Evolutionary conservation across 2,888 invertebrate genomes (phyloP).

Genomic region (Coelinius sp.): DNA sequence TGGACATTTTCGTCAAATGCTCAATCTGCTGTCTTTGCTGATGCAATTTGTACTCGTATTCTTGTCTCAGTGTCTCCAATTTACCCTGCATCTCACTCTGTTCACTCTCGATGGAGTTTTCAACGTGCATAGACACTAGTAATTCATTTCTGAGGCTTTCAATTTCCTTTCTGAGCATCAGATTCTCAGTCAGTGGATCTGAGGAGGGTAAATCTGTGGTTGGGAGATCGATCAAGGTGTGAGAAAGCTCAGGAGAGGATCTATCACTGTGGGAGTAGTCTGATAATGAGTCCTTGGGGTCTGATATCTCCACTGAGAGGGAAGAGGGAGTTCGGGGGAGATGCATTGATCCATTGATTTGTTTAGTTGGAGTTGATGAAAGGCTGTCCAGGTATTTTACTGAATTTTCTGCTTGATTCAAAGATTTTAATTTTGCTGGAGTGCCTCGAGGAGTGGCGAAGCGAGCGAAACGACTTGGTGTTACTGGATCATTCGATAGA

Average conservation of each 20-base stretch:
- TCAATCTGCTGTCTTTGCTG: conserved; percentile 48
- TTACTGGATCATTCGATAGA: neutral
- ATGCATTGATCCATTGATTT: conserved; percentile 31
- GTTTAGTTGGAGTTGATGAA: neutral
- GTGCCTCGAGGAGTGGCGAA: conserved; percentile 20
- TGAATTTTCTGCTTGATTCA: conserved; percentile 52
- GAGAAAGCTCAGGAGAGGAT: conserved; percentile 52
- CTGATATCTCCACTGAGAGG: conserved; percentile 55
- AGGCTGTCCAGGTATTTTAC: conserved; percentile 45
- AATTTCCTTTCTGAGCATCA: conserved; percentile 72
- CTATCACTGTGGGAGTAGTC: conserved; percentile 57
- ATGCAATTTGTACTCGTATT: conserved; percentile 46
- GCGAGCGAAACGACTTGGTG: conserved; percentile 22
- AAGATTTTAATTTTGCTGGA: neutral
- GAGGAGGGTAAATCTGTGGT: conserved; percentile 21
- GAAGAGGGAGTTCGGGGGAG: conserved; percentile 55
- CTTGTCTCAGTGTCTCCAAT: conserved; percentile 42
- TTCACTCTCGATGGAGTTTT: conserved; percentile 64
- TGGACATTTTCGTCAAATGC: conserved; percentile 43
- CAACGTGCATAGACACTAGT: conserved; percentile 69
- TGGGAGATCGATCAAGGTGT: conserved; percentile 31
- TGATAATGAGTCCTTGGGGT: conserved; percentile 58
- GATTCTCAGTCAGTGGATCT: conserved; percentile 43
- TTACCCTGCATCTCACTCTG: conserved; percentile 42
- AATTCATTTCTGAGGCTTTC: conserved; percentile 73